Conservation (phyloP, 2,797 vertebrate genomes). For the Gadopsis bispinosus region DNA sequence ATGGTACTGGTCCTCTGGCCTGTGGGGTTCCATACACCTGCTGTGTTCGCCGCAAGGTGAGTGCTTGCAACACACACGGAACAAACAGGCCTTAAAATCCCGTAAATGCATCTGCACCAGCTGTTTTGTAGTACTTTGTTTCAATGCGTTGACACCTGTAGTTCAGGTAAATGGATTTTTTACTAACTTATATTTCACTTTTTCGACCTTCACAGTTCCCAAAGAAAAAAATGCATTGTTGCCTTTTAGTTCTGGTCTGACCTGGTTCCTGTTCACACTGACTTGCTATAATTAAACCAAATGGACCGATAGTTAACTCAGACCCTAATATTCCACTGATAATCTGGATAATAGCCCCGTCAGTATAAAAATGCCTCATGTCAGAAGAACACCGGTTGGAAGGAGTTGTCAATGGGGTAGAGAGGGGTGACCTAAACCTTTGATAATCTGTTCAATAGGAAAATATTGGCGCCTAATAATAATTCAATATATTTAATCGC, state of each 20-base stretch:
- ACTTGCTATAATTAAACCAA: not conserved
- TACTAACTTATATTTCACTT: no score
- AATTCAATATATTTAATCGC: no score
- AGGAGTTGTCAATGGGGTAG: no score
- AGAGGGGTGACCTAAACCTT: no score
- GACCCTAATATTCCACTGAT: no score
- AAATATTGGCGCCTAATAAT: no score
- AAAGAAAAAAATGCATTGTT: not conserved
- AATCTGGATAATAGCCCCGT: no score
- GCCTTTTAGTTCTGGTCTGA: not conserved
- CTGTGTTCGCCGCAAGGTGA: constrained; percentile 83
- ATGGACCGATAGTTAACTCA: not conserved
- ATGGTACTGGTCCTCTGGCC: constrained; percentile 87
- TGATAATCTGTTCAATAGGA: no score
- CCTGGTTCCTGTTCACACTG: not conserved
- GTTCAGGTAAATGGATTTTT: not conserved
- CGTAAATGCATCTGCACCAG: not conserved
- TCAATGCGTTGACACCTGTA: not conserved
- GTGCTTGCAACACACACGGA: constrained; percentile 16
- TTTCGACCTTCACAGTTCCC: no score
- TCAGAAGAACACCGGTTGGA: no score
- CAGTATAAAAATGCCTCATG: no score
- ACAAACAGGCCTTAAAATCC: not conserved
- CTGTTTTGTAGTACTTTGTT: not conserved
- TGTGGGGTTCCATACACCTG: constrained; percentile 94